Evolutionary conservation across 1,140 invertebrate genomes (phyloP), one percentile per base, ranked within the genome.

Genomic region (Neodiprion fabricii): DNA sequence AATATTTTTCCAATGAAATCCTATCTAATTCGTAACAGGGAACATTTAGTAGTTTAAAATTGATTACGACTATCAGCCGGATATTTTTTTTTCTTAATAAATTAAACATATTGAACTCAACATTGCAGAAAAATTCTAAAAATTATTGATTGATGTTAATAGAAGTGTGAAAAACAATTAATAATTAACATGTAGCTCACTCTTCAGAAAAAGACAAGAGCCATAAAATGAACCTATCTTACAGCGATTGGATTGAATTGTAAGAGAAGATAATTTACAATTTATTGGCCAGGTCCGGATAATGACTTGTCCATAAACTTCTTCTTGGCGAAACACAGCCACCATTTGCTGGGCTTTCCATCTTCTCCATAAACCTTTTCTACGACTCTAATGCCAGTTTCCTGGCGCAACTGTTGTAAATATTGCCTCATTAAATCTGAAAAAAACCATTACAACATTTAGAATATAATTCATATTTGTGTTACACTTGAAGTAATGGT

Each of bases 251-350:
- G 53, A 14, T 61, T 61, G n/a, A 61, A 61, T 14, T 17, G 53
- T 14, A 61, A 14, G 53, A 61, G n/a, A 61, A 61, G 53, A 61
- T 61, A 9, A 61, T 61, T 17, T 21, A 70, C 47, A 40, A 72
- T 75, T 91, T 88, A 93, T 81, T 95, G 94, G 23, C 94, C 94
- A 12, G 94, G 94, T 0, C 91, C 95, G 69, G 95, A 95, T 9
- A 99, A 89, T 67, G 96, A 98, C 85, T 99, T 99, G 84, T 99
- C 98, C 98, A 99, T 99, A 85, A 99, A 99, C 90, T 98, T 98
- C 91, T 98, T 98, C 85, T 98, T 98, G 14, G 97, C 94, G 90
- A 99, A 99, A 85, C 98, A 99, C 48, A 99, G 89, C 99, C 99
- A 99, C 98, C 98, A 99, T 90, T 99, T 99, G 83, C 96, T 98